Percentiles rank a stretch among this genome's conserved stretches.
Conservation (phyloP, 2,888 invertebrate species). For the Drosophila neonasuta region DNA sequence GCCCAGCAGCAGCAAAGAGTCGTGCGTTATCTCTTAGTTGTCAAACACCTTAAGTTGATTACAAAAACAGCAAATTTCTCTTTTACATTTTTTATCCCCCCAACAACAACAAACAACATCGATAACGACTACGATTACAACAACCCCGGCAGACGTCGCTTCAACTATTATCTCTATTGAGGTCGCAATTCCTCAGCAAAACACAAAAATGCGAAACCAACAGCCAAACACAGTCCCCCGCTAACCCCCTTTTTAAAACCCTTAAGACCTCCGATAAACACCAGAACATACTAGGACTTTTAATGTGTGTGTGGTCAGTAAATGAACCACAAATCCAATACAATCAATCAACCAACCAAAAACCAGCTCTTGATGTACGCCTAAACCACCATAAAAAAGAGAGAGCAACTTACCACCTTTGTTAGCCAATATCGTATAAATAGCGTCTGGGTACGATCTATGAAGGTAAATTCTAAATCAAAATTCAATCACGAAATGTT, state of each 20-base stretch:
- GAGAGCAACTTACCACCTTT: slow-evolving; percentile 51
- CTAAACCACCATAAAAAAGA: slow-evolving; percentile 19
- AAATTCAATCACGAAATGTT: slow-evolving; percentile 64
- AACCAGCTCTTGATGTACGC: slow-evolving; percentile 68
- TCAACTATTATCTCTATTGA: slow-evolving; percentile 70
- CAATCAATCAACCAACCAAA: slow-evolving; percentile 29
- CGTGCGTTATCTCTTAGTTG: slow-evolving; percentile 80
- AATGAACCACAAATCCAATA: slow-evolving; percentile 26
- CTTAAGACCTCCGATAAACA: slow-evolving; percentile 14
- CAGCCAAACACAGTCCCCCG: slow-evolving; percentile 23
- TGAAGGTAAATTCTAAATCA: slow-evolving; percentile 81
- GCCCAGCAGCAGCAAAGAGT: slow-evolving; percentile 79
- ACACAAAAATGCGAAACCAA: slow-evolving; percentile 54
- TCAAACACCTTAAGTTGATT: slow-evolving; percentile 33
- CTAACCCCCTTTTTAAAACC: background rate
- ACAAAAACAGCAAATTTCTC: slow-evolving; percentile 56
- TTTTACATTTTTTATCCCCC: slow-evolving; percentile 53
- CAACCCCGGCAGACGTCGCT: slow-evolving; percentile 54
- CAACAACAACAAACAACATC: slow-evolving; percentile 31
- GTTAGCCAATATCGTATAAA: slow-evolving; percentile 50
- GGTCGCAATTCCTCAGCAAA: slow-evolving; percentile 21
- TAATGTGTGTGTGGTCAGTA: slow-evolving; percentile 4
- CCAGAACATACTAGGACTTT: slow-evolving; percentile 33
- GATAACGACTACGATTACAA: slow-evolving; percentile 19
- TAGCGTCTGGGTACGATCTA: slow-evolving; percentile 82